Evolutionary conservation across 2,888 invertebrate genomes (phyloP).

Genomic region (Abscondita cerata): DNA sequence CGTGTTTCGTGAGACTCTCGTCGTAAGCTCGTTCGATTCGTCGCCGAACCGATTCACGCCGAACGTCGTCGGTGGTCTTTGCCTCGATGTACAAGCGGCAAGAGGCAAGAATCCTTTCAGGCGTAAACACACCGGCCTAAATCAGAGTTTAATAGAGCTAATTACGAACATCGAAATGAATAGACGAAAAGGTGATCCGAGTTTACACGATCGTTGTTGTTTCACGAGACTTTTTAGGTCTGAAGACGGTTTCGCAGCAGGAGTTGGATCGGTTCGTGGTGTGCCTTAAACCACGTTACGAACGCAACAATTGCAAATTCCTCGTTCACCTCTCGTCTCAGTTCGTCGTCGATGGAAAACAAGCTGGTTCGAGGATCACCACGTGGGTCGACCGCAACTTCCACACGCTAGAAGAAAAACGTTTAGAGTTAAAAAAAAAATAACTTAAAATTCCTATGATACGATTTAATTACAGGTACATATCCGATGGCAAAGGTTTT

Average conservation of each 20-base stretch:
- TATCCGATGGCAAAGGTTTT: not conserved
- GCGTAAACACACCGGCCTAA: constrained; percentile 39
- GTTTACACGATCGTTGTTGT: constrained; percentile 47
- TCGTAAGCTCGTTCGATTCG: constrained; percentile 63
- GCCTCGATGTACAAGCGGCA: constrained; percentile 60
- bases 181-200: not conserved
- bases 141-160: constrained; percentile 45
- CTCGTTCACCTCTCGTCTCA: constrained; percentile 68
- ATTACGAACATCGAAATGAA: constrained; percentile 39
- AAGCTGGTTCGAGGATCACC: constrained; percentile 66
- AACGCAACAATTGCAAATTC: constrained; percentile 61
- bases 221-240: not conserved
- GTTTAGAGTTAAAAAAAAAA: constrained; percentile 60
- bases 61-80: constrained; percentile 52
- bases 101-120: constrained; percentile 48
- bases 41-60: not conserved
- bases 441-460: too few species aligned
- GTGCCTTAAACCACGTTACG: constrained; percentile 15
- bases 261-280: constrained; percentile 15
- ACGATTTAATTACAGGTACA: not conserved
- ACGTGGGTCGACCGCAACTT: constrained; percentile 66
- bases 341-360: constrained; percentile 64
- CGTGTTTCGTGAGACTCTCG: constrained; percentile 63
- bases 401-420: constrained; percentile 71
- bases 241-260: constrained; percentile 4